Percentiles rank a stretch among this genome's conserved stretches.
These are phyloP conservation scores for Epinotia brunnichana DNA, from an alignment of 2,888 invertebrate genomes.

Conservation along the genomic window DNA sequence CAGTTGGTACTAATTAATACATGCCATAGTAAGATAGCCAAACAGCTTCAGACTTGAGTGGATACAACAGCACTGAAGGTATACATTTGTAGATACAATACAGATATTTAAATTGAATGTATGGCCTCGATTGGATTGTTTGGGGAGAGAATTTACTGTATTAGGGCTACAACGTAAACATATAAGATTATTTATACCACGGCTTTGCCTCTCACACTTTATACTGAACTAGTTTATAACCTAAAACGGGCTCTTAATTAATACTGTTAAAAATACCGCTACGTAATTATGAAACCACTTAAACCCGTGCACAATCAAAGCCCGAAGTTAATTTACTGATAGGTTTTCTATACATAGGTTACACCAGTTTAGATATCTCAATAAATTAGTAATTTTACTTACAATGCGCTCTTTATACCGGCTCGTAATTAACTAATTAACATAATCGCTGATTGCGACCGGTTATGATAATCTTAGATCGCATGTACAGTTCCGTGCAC, in stretches of 20 bases:
- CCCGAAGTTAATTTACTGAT: not conserved
- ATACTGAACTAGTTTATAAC: not conserved
- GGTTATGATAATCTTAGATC: conserved; percentile 69
- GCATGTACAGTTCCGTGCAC: conserved; percentile 55
- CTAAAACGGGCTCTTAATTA: too few relatives aligned
- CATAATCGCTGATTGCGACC: conserved; percentile 67
- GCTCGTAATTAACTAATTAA: conserved; percentile 59
- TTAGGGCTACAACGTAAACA: not conserved
- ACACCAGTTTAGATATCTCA: conserved; percentile 45
- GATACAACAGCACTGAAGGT: too few relatives aligned
- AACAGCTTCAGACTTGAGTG: too few relatives aligned
- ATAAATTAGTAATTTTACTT: conserved; percentile 68
- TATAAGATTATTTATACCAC: too few relatives aligned
- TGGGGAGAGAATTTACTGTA: not conserved
- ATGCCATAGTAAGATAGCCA: too few relatives aligned
- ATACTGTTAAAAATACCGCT: not conserved
- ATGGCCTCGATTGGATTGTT: not conserved
- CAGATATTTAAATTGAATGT: not conserved
- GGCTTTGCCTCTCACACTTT: not conserved
- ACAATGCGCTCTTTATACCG: conserved; percentile 63
- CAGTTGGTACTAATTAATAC: too few relatives aligned
- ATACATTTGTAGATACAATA: not conserved
- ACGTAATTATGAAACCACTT: not conserved
- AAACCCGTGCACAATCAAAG: not conserved
- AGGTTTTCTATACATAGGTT: conserved; percentile 3